These are phyloP conservation scores for Brachionus calyciflorus DNA, from an alignment of 1,140 invertebrate species.

Conservation along the genomic window DNA sequence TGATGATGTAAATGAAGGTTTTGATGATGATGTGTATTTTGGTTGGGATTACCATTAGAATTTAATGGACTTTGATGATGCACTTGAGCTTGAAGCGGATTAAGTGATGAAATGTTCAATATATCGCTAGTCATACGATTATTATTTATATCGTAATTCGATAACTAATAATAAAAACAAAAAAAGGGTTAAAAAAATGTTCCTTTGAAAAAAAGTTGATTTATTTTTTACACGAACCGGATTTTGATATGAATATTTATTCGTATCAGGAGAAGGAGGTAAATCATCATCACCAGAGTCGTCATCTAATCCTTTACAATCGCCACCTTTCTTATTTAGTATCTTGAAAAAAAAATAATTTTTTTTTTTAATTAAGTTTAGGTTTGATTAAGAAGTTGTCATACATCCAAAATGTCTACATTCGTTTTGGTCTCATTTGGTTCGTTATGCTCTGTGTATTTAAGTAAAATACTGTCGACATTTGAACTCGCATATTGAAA, in stretches of 20 bases:
- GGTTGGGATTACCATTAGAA: background rate
- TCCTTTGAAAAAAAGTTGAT: background rate
- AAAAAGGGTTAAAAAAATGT: background rate
- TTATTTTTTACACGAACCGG: background rate
- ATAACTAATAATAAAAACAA: background rate
- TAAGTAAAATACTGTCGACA: conserved; percentile 44
- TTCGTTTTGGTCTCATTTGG: conserved; percentile 47
- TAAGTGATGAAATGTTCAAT: too few relatives aligned
- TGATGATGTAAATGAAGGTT: background rate
- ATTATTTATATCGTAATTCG: conserved; percentile 1
- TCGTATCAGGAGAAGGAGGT: background rate
- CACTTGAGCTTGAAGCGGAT: too few relatives aligned
- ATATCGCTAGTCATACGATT: background rate
- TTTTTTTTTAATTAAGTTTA: background rate
- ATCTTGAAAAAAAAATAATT: background rate
- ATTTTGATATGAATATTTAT: conserved; percentile 21
- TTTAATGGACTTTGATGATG: too few relatives aligned
- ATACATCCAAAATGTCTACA: conserved; percentile 47
- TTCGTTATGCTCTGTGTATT: conserved; percentile 46
- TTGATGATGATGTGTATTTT: background rate
- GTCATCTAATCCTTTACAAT: conserved; percentile 35
- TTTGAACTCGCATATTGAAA: conserved; percentile 48
- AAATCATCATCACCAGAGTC: conserved; percentile 28
- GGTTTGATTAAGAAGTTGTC: too few relatives aligned
- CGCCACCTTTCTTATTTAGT: conserved; percentile 40